Percentiles rank a stretch among this genome's conserved stretches.
Evolutionary conservation across 2,888 invertebrate genomes (phyloP).

Genomic region (Phaedon cochleariae): DNA sequence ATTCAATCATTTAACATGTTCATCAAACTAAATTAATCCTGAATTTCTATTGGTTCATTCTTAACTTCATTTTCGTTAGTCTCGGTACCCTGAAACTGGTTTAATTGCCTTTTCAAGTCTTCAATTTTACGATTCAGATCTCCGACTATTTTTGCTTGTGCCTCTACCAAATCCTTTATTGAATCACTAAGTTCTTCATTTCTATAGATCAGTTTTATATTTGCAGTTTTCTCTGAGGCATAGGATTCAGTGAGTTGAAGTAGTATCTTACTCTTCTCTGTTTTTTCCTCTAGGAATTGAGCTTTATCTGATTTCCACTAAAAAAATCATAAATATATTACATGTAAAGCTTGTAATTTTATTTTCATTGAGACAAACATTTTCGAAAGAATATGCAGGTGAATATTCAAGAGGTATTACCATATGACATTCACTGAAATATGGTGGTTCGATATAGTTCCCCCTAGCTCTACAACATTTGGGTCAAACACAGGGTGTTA

Average conservation of each 20-base stretch:
- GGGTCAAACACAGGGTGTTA: no score
- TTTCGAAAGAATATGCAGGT: background rate
- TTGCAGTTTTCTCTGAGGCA: conserved; percentile 30
- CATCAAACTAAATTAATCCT: conserved; percentile 6
- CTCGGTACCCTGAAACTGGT: conserved; percentile 1
- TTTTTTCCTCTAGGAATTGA: conserved; percentile 32
- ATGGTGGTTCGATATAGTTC: no score
- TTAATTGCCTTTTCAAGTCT: conserved; percentile 13
- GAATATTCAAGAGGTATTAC: no score
- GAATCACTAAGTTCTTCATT: conserved; percentile 27
- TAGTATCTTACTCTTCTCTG: conserved; percentile 33
- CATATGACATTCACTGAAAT: no score
- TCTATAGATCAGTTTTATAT: conserved; percentile 34
- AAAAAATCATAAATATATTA: conserved; percentile 18
- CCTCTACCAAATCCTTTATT: background rate
- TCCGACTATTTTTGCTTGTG: background rate
- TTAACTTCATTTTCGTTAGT: conserved; percentile 20
- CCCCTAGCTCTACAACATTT: no score
- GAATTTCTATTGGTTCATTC: conserved; percentile 31
- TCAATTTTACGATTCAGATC: conserved; percentile 16
- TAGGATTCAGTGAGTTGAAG: conserved; percentile 27
- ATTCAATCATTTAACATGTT: no score
- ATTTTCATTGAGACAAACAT: background rate
- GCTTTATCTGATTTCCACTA: conserved; percentile 41
- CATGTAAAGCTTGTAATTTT: no score